Evolutionary conservation across 2,888 invertebrate genomes (phyloP), one percentile per base, ranked within the genome.

Genomic region (Amphipyra tragopoginis): DNA sequence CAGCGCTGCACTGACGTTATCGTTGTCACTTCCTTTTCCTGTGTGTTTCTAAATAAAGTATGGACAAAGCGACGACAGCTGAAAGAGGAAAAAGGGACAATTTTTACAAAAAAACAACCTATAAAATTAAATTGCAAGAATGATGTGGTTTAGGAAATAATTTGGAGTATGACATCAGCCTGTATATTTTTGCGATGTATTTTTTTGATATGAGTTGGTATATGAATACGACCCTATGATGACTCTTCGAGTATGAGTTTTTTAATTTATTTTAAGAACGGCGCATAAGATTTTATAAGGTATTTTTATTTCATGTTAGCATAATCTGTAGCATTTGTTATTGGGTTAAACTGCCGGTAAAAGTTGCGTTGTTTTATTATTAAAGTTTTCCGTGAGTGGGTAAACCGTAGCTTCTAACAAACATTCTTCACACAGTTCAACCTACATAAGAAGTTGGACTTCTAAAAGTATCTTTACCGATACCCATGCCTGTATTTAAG

Each of bases 1-100:
- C 74, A 77, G 68, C 63, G 65, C 77, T 72, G 73, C 60, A 61
- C 73, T 78, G 83, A 81, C 84, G 81, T 79, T 87, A 87, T 87
- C 85, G 72, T 70, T 63, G 69, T 75, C 77, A 72, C 81, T 82
- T 82, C 83, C 80, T 58, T 61, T 84, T 82, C 80, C 80, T 65
- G 75, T 72, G 77, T 75, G 78, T 80, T 80, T 83, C 74, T 76
- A 74, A 77, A 77, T 77, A 76, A 68, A 73, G 61, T 59, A 52
- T 47, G 63, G 47, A 77, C 64, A 79, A 75, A 62, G 69, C 61
- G 43, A 56, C 54, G 44, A 74, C 44, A 67, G 36, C 29, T 56
- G 29, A 50, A 57, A 52, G 44, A 56, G 45, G 61, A 51, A 54
- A 49, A 48, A 56, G 1, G 26, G 0, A 11, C 21, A 11, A 5